Conservation (phyloP, 2,888 invertebrate species). For the Drosophila lacicola region DNA sequence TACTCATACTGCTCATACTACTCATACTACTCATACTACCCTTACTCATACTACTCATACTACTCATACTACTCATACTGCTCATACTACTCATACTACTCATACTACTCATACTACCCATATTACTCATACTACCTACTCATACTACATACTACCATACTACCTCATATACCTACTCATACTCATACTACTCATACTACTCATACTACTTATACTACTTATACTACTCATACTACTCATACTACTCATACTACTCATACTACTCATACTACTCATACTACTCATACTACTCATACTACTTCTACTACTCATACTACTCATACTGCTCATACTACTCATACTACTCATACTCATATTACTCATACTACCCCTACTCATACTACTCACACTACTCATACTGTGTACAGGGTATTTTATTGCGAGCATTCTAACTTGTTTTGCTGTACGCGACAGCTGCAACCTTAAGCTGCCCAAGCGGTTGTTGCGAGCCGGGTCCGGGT, state of each 20-base stretch:
- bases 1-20: too few species aligned
- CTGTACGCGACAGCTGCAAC: slow-evolving; percentile 35
- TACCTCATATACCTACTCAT: too few species aligned
- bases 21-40: too few species aligned
- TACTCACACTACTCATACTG: not conserved
- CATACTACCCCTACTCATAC: not conserved
- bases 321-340: not conserved
- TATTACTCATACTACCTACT: too few species aligned
- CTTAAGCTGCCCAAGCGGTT: slow-evolving; percentile 52
- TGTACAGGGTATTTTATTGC: not conserved
- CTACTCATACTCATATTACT: not conserved
- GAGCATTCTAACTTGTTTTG: not conserved
- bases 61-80: too few species aligned
- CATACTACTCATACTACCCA: too few species aligned
- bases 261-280: not conserved
- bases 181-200: too few species aligned
- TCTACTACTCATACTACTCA: not conserved
- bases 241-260: not conserved
- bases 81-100: too few species aligned
- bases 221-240: slow-evolving; percentile 2
- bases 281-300: not conserved
- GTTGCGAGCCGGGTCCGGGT: slow-evolving; percentile 15
- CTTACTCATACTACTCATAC: too few species aligned
- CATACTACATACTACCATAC: too few species aligned
- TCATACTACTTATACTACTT: too few species aligned